Evolutionary conservation across 2,113 vertebrate species (phyloP), one percentile per base, ranked within the genome.

Genomic region (Amazona vittata): DNA sequence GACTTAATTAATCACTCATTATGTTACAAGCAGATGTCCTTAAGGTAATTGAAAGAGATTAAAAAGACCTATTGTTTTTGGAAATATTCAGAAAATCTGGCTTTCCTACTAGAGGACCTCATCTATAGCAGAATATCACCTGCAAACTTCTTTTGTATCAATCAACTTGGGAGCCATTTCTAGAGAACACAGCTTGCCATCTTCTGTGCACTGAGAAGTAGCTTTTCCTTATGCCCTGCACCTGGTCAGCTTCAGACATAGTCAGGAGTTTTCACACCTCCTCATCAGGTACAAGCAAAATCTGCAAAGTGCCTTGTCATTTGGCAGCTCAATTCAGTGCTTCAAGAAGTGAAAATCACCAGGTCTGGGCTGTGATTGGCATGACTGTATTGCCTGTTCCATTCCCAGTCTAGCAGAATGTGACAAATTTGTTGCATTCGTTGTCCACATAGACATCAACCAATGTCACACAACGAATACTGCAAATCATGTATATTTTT

Each of bases 401-500:
- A 68, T 81, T 86, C 89, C 70, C 73, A 83, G 85, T 86, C 96
- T 84, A 91, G 80, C 81, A 78, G 47, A 80, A 69, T 95, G 73
- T 81, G 86, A 92, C 86, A 95, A 86, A 95, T 93, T 44, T 78
- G 83, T 92, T 86, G 96, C 93, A 60, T 75, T 95, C 93, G n/a
- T 92, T 93, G 86, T 90, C 95, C 83, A 89, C 73, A 60, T 0
- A 63, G 83, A 78, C 77, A 89, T 78, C 94, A 93, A 95, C 93
- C 85, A 94, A 79, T 78, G 86, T 94, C 83, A 93, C 83, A 53
- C 0, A 5, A 94, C 75, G 88, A 93, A 89, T 90, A 59, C 71
- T 84, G 92, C 83, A 89, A 78, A 96, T 83, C 83, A 88, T 10
- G 6, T 37, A 31, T 50, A 44, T 77, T 83, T 93, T 93, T 95